These are phyloP conservation scores for Chiropotes sagulatus DNA, from an alignment of 2,797 vertebrate genomes.

Conservation along the genomic window DNA sequence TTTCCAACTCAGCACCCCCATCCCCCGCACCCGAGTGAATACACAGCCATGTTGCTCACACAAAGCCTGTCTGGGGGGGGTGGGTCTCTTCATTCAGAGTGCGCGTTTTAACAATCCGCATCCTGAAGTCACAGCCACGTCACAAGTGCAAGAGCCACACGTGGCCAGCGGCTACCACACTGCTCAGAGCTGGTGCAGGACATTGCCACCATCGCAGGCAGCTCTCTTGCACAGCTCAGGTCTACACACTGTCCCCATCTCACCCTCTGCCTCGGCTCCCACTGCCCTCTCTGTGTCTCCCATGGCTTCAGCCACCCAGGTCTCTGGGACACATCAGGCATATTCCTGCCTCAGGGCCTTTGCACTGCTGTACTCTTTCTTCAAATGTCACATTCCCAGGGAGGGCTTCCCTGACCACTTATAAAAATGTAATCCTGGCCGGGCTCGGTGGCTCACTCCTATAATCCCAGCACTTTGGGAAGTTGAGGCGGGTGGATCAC, in stretches of 20 bases:
- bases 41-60: no score
- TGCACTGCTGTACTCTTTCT: background rate
- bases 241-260: no score
- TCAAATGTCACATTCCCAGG: background rate
- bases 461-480: no score
- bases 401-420: background rate
- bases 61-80: no score
- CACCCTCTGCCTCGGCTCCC: no score
- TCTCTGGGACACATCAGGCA: background rate
- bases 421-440: no score
- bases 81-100: background rate
- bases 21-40: accelerated
- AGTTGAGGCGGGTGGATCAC: no score
- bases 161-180: background rate
- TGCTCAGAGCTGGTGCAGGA: no score
- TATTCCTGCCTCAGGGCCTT: background rate
- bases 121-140: no score
- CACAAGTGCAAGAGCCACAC: background rate
- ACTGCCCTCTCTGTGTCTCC: background rate
- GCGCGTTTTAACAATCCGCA: no score
- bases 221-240: background rate
- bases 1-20: no score
- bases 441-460: no score
- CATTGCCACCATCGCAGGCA: background rate
- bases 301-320: background rate